Evolutionary conservation across 2,888 invertebrate genomes (phyloP).

Genomic region (Lamproptera curius): DNA sequence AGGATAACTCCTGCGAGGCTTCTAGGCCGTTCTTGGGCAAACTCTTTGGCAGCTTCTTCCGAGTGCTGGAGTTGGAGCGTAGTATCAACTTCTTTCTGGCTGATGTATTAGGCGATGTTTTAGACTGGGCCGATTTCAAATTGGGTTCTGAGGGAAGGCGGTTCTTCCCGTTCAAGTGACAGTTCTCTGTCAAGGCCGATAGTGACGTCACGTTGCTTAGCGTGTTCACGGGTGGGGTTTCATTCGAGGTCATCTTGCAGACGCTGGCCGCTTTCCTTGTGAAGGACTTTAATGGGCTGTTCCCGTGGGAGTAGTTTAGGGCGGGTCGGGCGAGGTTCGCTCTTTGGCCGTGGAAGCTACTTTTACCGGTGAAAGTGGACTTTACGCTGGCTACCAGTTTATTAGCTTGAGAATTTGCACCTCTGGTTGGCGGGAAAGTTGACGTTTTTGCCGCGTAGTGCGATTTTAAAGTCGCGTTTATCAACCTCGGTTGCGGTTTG

Average conservation of each 20-base stretch:
- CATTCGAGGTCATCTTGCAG: constrained; percentile 44
- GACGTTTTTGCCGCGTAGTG: constrained; percentile 65
- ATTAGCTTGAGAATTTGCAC: constrained; percentile 60
- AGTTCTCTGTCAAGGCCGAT: constrained; percentile 67
- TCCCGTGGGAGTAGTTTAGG: constrained; percentile 53
- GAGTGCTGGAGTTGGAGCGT: constrained; percentile 60
- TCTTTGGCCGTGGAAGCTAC: constrained; percentile 64
- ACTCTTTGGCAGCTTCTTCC: constrained; percentile 64
- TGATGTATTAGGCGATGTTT: constrained; percentile 39
- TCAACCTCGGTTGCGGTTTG: constrained; percentile 54
- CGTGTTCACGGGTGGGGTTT: constrained; percentile 45
- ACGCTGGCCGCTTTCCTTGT: constrained; percentile 51
- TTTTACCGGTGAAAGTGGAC: constrained; percentile 54
- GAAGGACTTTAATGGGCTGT: constrained; percentile 60
- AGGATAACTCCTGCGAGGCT: constrained; percentile 63
- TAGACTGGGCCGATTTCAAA: constrained; percentile 45
- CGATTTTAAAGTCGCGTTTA: constrained; percentile 51
- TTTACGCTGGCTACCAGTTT: constrained; percentile 47
- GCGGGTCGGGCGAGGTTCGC: constrained; percentile 65
- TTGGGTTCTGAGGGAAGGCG: constrained; percentile 63
- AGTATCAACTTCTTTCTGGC: constrained; percentile 64
- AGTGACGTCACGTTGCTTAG: constrained; percentile 60
- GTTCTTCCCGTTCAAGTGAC: constrained; percentile 67
- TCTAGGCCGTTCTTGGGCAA: constrained; percentile 50
- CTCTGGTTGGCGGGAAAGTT: constrained; percentile 68